These are phyloP conservation scores for Tenualosa ilisha DNA, from an alignment of 2,797 vertebrate genomes.

Conservation along the genomic window DNA sequence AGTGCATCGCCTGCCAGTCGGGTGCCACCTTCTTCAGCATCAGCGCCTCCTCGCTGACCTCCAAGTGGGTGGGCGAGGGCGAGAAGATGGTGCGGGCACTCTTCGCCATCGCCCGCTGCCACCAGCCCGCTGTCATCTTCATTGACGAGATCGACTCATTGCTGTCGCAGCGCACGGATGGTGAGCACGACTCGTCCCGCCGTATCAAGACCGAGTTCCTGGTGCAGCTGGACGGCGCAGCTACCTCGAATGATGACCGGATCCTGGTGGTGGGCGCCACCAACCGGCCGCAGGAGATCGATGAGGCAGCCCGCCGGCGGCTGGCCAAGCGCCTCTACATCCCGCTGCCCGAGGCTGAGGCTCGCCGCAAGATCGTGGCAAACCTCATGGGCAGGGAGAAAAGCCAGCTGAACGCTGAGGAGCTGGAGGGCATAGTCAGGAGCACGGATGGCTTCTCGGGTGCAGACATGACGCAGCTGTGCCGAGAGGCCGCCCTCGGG, in stretches of 20 bases:
- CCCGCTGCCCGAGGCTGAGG: constrained; percentile 85
- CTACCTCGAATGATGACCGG: constrained; percentile 91
- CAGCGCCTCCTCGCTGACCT: constrained; percentile 95
- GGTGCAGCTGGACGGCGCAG: constrained; percentile 91
- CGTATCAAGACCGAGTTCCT: constrained; percentile 98
- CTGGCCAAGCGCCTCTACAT: constrained; percentile 92
- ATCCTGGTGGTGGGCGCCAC: constrained; percentile 97
- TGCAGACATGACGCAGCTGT: constrained; percentile 96
- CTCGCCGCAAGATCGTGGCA: constrained; percentile 85
- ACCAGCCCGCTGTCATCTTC: constrained; percentile 96
- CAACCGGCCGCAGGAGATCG: constrained; percentile 95
- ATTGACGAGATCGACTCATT: constrained; percentile 97
- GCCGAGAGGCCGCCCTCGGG: constrained; percentile 92
- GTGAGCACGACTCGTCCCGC: constrained; percentile 93
- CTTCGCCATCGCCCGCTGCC: constrained; percentile 90
- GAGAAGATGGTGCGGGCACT: constrained; percentile 97
- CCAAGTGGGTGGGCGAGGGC: constrained; percentile 97
- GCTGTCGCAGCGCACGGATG: constrained; percentile 90
- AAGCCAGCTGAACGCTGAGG: constrained; percentile 76
- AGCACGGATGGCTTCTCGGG: constrained; percentile 88
- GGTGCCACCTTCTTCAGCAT: constrained; percentile 98
- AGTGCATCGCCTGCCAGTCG: constrained; percentile 96
- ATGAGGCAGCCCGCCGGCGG: constrained; percentile 92
- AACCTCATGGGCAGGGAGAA: constrained; percentile 86
- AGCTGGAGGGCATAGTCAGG: constrained; percentile 77